These are phyloP conservation scores for Salvelinus sp. DNA, from an alignment of 2,113 vertebrate genomes.

Conservation along the genomic window DNA sequence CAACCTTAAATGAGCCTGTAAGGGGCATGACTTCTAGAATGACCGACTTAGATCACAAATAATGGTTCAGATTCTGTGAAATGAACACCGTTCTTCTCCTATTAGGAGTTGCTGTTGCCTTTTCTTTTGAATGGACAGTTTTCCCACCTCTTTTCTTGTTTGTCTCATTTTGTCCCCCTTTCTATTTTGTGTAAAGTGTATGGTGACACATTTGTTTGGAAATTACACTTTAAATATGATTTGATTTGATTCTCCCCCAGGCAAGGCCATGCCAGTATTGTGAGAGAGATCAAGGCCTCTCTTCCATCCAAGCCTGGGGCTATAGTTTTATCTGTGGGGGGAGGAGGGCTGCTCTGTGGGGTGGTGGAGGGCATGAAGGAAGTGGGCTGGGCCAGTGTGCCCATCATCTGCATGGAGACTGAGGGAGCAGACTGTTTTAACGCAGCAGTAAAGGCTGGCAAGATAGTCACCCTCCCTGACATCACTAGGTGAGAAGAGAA, in stretches of 20 bases:
- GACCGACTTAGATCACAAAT: background rate
- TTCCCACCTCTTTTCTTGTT: too few relatives aligned
- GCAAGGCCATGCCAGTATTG: constrained; percentile 74
- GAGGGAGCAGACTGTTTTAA: constrained; percentile 76
- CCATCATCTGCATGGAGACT: constrained; percentile 77
- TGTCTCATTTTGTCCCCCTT: too few relatives aligned
- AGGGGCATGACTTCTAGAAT: background rate
- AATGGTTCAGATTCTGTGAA: background rate
- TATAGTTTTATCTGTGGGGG: constrained; percentile 75
- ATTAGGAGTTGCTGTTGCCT: background rate
- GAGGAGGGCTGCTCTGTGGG: constrained; percentile 81
- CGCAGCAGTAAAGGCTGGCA: constrained; percentile 68
- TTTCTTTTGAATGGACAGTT: background rate
- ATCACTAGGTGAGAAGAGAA: constrained; percentile 74
- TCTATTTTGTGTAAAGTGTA: too few relatives aligned
- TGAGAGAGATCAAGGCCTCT: constrained; percentile 67
- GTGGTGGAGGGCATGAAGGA: constrained; percentile 72
- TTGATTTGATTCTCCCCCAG: constrained; percentile 41
- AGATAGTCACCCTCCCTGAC: constrained; percentile 73
- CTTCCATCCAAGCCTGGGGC: constrained; percentile 73
- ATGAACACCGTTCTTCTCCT: background rate
- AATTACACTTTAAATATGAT: too few relatives aligned
- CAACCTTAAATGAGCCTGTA: background rate
- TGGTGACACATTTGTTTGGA: too few relatives aligned
- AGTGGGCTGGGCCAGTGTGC: constrained; percentile 72